Base-by-base conservation (phyloP, 2,113 vertebrate genomes). In the Calidris pugnax region DNA sequence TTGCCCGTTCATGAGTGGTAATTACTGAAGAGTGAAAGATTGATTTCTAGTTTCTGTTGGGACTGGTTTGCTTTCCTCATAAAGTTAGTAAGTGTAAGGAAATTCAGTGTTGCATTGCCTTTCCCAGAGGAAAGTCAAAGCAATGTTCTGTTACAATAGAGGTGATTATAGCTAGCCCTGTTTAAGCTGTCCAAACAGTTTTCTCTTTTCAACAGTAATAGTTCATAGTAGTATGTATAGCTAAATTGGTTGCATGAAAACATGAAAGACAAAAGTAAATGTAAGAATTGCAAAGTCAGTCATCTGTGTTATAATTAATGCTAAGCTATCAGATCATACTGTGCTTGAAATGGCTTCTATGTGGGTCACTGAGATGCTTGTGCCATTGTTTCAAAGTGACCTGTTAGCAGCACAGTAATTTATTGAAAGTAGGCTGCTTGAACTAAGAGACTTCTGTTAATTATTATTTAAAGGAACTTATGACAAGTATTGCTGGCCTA, bases 391-490 rank as follows among this genome's bases (percentile, higher is more conserved):
- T 95, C 59, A 76, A 87, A 89, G 56, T 20, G 33, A 55, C 33
- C 37, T 87, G 59, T 59, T 85, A 66, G 53, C 37, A 87, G 74
- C 55, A 18, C 0, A 5, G 71, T 93, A 87, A 95, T 95, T 95
- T 93, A 91, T 67, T 95, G 74, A 75, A 92, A 94, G 59, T 60
- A 92, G 79, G 63, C 68, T 94, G 48, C 91, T 77, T 94, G 85
- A 76, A 83, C 91, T 96, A 90, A 96, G 78, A 92, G 56, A 62
- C 37, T 92, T 91, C 66, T 91, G 89, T 96, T 97, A 97, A 97
- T 97, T 69, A 97, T 97, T 97, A 72, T 69, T 89, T 78, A 79
- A 82, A 89, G 39, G 56, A 94, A 64, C 32, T 90, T 72, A 32
- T 62, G 66, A 72, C 64, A 66, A 74, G 12, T 50, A 32, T 48